phyloP scores from a whole-genome alignment of 2,888 invertebrate species.

The Agrenia bidenticulata region DNA sequence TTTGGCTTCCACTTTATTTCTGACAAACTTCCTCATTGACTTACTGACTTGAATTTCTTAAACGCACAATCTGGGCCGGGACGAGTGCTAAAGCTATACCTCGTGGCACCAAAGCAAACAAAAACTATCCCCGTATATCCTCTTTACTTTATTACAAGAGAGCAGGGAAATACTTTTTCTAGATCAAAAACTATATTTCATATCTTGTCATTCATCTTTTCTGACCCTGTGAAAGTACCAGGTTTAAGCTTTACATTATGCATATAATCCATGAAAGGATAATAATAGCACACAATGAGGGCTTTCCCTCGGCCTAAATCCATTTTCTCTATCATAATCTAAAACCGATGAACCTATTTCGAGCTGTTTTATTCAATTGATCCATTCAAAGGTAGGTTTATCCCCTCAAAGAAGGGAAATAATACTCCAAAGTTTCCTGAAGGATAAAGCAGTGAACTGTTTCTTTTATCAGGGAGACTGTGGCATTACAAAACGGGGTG shows the following conservation, averaged over 20 bases:
- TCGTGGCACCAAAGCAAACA: background rate
- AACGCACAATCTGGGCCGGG: background rate
- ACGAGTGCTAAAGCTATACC: background rate
- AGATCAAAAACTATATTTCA: background rate
- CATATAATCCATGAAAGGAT: no score
- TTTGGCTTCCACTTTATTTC: background rate
- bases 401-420: no score
- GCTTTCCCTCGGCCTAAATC: no score
- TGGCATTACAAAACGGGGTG: background rate
- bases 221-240: no score
- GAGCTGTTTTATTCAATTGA: no score
- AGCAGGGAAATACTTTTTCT: no score
- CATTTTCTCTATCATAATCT: no score
- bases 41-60: slow-evolving; percentile 10
- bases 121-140: background rate
- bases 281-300: no score
- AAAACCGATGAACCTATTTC: no score
- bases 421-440: background rate
- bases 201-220: background rate
- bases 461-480: background rate
- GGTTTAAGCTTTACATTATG: no score
- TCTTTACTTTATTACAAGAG: no score
- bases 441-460: background rate
- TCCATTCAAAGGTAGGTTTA: no score
- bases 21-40: slow-evolving; percentile 4